Evolutionary conservation across 2,797 vertebrate genomes (phyloP).

Genomic region (Malacoctenus gilli): DNA sequence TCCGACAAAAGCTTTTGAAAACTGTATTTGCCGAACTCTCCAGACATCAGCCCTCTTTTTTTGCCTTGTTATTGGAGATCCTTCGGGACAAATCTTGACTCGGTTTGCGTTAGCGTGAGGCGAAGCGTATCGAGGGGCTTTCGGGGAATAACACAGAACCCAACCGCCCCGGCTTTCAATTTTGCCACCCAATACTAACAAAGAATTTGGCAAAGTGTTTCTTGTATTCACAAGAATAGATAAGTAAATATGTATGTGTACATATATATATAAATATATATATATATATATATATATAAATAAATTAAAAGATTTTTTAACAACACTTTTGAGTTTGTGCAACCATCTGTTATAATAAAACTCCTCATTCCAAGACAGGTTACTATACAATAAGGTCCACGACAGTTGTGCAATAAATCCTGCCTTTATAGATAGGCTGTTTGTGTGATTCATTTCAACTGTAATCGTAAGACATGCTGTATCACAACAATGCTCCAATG

Average conservation of each 20-base stretch:
- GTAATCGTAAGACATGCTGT: no score
- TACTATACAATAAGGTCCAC: neutral
- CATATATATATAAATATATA: constrained; percentile 88
- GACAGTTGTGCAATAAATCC: neutral
- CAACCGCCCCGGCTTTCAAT: constrained; percentile 42
- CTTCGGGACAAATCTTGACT: constrained; percentile 1
- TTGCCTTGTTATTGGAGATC: constrained; percentile 24
- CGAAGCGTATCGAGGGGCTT: constrained; percentile 6
- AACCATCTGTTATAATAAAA: neutral
- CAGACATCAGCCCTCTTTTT: constrained; percentile 21
- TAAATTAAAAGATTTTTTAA: constrained; percentile 87
- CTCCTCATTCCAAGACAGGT: neutral
- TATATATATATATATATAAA: constrained; percentile 89
- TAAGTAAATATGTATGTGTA: constrained; percentile 84
- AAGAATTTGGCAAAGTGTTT: constrained; percentile 71
- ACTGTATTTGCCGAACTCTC: constrained; percentile 17
- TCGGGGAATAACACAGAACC: constrained; percentile 25
- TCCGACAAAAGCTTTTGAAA: constrained; percentile 10
- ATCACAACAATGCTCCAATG: no score
- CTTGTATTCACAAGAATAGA: constrained; percentile 76
- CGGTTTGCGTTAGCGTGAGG: constrained; percentile 37
- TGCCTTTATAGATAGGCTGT: no score
- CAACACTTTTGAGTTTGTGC: constrained; percentile 54
- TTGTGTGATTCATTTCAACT: no score
- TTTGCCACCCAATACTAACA: constrained; percentile 73